Conservation (phyloP, 2,888 invertebrate genomes). For the Cactoblastis cactorum region DNA sequence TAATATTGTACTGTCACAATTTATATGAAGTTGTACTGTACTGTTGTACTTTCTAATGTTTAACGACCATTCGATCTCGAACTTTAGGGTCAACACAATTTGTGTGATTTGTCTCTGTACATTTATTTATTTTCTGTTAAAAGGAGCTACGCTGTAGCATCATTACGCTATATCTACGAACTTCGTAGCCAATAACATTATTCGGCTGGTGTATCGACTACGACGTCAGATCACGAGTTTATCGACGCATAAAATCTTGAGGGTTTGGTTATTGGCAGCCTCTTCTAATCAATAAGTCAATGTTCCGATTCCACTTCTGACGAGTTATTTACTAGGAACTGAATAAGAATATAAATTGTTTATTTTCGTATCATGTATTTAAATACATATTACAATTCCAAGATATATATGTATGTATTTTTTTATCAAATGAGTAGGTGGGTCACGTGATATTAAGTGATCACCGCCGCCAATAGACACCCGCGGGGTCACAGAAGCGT, state of each 20-base stretch:
- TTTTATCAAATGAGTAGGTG: too few species aligned
- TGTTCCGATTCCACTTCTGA: neutral
- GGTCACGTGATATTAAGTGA: too few species aligned
- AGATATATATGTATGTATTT: too few species aligned
- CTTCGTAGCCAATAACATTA: neutral
- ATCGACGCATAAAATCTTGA: conserved; percentile 2
- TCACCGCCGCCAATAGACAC: too few species aligned
- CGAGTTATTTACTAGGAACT: neutral
- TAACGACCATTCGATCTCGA: too few species aligned
- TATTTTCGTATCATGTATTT: neutral
- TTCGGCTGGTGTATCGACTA: conserved; percentile 2
- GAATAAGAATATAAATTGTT: neutral
- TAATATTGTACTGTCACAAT: too few species aligned
- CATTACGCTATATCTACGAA: neutral
- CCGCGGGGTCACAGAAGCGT: too few species aligned
- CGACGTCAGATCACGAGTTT: neutral
- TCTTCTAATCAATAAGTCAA: neutral
- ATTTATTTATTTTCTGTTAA: neutral
- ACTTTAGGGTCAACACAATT: too few species aligned
- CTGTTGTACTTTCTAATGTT: too few species aligned
- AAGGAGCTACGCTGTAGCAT: neutral
- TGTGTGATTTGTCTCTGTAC: neutral
- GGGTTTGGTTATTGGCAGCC: neutral
- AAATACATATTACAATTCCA: too few species aligned
- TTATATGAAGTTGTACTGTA: too few species aligned